Percentiles rank a stretch among this genome's conserved stretches.
Conservation (phyloP, 2,888 invertebrate species). For the Latrodectus elegans region DNA sequence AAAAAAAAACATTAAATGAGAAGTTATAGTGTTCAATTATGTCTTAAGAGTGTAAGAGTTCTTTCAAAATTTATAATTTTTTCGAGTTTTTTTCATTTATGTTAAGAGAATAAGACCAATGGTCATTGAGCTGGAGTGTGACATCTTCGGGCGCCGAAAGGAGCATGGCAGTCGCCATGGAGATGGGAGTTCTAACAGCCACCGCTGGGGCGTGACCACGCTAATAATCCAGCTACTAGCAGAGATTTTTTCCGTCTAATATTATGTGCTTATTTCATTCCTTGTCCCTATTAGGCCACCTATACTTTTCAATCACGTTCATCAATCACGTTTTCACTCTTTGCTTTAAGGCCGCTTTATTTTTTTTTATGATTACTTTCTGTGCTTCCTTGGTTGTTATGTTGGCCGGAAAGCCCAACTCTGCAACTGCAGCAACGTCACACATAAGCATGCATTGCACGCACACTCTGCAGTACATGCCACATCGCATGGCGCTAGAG, state of each 20-base stretch:
- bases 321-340: conserved; percentile 33
- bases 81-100: too few relatives aligned
- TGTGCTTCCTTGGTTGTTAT: background rate
- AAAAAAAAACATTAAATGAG: too few relatives aligned
- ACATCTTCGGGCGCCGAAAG: conserved; percentile 13
- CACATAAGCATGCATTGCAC: too few relatives aligned
- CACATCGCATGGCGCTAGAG: too few relatives aligned
- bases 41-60: too few relatives aligned
- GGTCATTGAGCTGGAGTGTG: background rate
- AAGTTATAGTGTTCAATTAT: too few relatives aligned
- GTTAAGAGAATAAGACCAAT: too few relatives aligned
- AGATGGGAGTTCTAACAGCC: conserved; percentile 41
- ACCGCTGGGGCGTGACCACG: conserved; percentile 40
- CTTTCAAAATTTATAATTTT: too few relatives aligned
- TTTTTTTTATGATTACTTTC: background rate
- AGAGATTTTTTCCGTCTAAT: conserved; percentile 33
- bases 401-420: conserved; percentile 2
- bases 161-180: conserved; percentile 38
- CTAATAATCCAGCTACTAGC: conserved; percentile 49
- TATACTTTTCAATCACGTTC: conserved; percentile 53
- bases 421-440: too few relatives aligned
- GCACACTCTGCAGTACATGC: too few relatives aligned
- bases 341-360: background rate
- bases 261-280: conserved; percentile 29
- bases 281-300: conserved; percentile 18